Conservation (phyloP, 1,140 invertebrate genomes). For the Dreissena rostriformis region DNA sequence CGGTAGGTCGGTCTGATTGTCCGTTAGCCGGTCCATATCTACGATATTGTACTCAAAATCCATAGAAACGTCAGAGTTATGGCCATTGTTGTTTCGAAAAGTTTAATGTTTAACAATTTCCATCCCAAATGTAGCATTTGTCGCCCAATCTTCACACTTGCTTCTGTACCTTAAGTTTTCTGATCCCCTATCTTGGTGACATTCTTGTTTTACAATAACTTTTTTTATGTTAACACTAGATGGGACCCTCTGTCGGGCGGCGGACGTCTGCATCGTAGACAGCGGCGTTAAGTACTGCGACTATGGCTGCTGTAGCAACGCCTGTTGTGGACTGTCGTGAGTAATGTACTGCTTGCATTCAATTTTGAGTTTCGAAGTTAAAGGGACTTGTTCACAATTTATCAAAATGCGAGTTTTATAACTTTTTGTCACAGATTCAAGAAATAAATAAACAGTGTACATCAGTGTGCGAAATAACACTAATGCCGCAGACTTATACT, state of each 20-base stretch:
- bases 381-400: neutral
- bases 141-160: no score
- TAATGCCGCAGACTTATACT: no score
- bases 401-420: neutral
- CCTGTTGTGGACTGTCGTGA: conserved; percentile 26
- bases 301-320: conserved; percentile 17
- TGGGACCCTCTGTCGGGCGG: neutral
- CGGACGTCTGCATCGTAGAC: neutral
- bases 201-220: neutral
- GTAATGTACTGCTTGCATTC: neutral
- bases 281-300: conserved; percentile 10
- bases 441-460: neutral
- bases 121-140: no score
- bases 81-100: no score
- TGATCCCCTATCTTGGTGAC: no score
- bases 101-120: no score
- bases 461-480: no score
- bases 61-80: no score
- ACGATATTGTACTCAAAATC: no score
- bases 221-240: neutral
- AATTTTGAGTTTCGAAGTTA: neutral
- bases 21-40: no score
- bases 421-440: neutral
- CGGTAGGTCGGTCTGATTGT: no score
- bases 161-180: no score